Percentiles rank a stretch among this genome's conserved stretches.
Conservation (phyloP, 1,140 invertebrate species). For the Drosophila mauritiana region DNA sequence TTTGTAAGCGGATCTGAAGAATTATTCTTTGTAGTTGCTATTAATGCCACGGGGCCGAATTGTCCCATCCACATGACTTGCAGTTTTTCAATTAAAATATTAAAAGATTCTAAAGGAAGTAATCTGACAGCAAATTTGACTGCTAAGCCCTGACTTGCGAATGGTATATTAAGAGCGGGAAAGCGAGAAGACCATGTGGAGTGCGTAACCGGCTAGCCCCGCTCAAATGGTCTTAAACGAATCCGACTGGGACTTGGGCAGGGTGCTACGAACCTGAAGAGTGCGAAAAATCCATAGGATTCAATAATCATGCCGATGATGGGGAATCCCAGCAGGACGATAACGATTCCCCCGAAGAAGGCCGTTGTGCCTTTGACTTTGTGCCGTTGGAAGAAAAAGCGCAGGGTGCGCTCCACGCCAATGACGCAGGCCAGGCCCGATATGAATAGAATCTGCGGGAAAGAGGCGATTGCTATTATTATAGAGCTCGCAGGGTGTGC, state of each 20-base stretch:
- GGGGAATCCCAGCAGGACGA: constrained; percentile 98
- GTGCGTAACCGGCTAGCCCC: neutral
- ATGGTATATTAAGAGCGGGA: too few species aligned
- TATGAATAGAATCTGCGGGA: constrained; percentile 90
- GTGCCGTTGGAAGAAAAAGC: constrained; percentile 99
- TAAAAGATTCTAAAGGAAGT: too few species aligned
- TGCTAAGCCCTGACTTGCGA: too few species aligned
- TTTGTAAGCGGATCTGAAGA: too few species aligned
- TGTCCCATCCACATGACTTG: too few species aligned
- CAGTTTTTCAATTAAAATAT: too few species aligned
- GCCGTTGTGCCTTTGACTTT: constrained; percentile 96
- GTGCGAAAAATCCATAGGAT: constrained; percentile 93
- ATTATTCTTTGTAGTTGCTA: too few species aligned
- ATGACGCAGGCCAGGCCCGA: constrained; percentile 98
- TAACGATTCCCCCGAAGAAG: constrained; percentile 97
- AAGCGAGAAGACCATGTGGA: neutral
- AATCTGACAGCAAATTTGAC: too few species aligned
- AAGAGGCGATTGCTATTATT: neutral
- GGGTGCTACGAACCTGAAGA: constrained; percentile 88
- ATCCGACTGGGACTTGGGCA: neutral
- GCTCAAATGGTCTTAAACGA: neutral
- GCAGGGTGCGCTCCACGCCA: constrained; percentile 96
- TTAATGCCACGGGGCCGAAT: too few species aligned
- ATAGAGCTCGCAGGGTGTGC: neutral
- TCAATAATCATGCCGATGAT: constrained; percentile 98